Conservation (phyloP, 1,140 invertebrate genomes). For the Ephestia elutella region DNA sequence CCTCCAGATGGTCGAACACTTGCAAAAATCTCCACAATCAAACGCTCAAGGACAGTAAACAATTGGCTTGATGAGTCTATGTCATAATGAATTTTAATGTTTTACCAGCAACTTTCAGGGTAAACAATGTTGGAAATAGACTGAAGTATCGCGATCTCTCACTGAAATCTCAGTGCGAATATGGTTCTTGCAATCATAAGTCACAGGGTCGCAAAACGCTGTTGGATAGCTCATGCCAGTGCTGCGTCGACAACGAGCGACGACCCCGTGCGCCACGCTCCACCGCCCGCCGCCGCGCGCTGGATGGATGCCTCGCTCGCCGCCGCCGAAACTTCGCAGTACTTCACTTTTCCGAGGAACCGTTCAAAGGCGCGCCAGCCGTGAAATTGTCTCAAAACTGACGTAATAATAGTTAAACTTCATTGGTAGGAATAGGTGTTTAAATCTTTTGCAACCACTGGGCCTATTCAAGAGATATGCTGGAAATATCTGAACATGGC, state of each 20-base stretch:
- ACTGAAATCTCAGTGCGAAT: neutral
- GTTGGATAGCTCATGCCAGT: slow-evolving; percentile 7
- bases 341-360: slow-evolving; percentile 68
- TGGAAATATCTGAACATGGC: too few species aligned
- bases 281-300: slow-evolving; percentile 44
- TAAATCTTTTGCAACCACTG: slow-evolving; percentile 19
- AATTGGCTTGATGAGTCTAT: neutral
- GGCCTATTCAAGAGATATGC: too few species aligned
- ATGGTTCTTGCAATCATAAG: neutral
- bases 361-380: slow-evolving; percentile 52
- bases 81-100: too few species aligned
- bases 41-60: neutral
- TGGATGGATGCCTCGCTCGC: slow-evolving; percentile 45
- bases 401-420: slow-evolving; percentile 39
- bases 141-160: neutral
- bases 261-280: slow-evolving; percentile 67
- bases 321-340: slow-evolving; percentile 69
- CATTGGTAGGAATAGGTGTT: slow-evolving; percentile 1
- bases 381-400: slow-evolving; percentile 70
- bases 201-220: slow-evolving; percentile 11
- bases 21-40: slow-evolving; percentile 55
- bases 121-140: too few species aligned
- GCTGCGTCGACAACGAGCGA: slow-evolving; percentile 42
- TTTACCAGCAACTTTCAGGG: too few species aligned
- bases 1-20: slow-evolving; percentile 53